Base-by-base conservation (phyloP, 2,888 invertebrate species). In the Aporophyla nigra region DNA sequence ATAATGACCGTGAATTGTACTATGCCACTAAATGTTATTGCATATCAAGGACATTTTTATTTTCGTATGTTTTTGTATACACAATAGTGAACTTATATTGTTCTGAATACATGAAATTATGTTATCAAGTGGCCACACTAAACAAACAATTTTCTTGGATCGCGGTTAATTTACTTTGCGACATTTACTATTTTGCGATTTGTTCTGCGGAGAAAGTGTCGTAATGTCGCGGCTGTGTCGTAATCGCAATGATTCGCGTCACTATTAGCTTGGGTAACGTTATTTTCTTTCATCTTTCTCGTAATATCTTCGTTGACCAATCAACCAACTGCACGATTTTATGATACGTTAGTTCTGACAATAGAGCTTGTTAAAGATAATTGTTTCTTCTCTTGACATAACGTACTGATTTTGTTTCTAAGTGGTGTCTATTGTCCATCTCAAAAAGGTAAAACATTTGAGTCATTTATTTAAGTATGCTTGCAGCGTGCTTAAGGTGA, bases 141-240 rank as follows among this genome's bases (percentile, higher is more conserved):
- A 46, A 74, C 58, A 69, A 71, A 81, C 74, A 71, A 81, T 80
- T 76, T 78, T 80, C 82, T 79, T 75, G 58, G 58, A 61, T 83
- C 53, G 85, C 77, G 80, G 83, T 84, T 82, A 85, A 85, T 88
- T 78, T 82, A 74, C 82, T 84, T 85, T 81, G 82, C 83, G 85
- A 85, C 85, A 85, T 88, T 87, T 81, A 84, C 82, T 80, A 87
- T 87, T 87, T 90, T 86, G 83, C 84, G 79, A 91, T 92, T 91
- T 89, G 88, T 89, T 91, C 85, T 86, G 85, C 85, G 82, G 91
- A 91, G 92, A 93, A 93, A 93, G 91, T 91, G 89, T 90, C 84
- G 89, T 90, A 91, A 91, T 89, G 79, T 88, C 87, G 89, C 79
- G 86, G 88, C 82, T 80, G 81, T 91, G 88, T 83, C 85, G 90